Evolutionary conservation across 2,797 vertebrate species (phyloP).

Genomic region (Myotis pilosus): DNA sequence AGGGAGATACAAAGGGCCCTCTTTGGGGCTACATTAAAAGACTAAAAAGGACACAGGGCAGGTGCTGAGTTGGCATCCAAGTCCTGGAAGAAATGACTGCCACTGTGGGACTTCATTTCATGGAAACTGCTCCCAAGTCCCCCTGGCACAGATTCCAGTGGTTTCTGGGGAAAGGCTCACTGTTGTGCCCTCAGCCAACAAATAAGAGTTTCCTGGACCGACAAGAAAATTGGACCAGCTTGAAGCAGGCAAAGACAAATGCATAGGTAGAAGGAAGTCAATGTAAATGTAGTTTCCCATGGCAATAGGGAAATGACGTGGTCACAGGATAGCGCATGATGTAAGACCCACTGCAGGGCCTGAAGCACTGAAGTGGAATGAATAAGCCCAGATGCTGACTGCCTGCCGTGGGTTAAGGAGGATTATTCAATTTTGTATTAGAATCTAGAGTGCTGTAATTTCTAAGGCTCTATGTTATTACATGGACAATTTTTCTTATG

Average conservation of each 20-base stretch:
- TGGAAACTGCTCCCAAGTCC: neutral
- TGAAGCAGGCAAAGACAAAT: neutral
- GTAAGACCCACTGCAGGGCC: neutral
- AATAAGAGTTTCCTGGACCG: neutral
- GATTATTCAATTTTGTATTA: slow-evolving; percentile 11
- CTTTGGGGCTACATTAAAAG: neutral
- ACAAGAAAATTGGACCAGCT: neutral
- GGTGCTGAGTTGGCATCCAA: neutral
- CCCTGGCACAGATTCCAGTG: neutral
- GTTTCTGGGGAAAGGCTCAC: neutral
- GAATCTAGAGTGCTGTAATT: neutral
- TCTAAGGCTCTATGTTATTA: slow-evolving; percentile 26
- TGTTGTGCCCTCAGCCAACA: neutral
- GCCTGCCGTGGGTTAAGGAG: neutral
- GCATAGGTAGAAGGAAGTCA: neutral
- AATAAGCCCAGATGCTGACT: neutral
- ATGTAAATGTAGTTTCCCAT: neutral
- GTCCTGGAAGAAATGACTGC: neutral
- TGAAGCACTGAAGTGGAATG: neutral
- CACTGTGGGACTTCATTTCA: neutral
- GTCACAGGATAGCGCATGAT: neutral
- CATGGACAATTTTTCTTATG: neutral
- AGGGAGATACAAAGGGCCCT: neutral
- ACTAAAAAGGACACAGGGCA: neutral
- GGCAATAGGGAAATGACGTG: neutral